phyloP scores from a whole-genome alignment of 2,888 invertebrate genomes.

The Gastracanthus pulcherrimus region DNA sequence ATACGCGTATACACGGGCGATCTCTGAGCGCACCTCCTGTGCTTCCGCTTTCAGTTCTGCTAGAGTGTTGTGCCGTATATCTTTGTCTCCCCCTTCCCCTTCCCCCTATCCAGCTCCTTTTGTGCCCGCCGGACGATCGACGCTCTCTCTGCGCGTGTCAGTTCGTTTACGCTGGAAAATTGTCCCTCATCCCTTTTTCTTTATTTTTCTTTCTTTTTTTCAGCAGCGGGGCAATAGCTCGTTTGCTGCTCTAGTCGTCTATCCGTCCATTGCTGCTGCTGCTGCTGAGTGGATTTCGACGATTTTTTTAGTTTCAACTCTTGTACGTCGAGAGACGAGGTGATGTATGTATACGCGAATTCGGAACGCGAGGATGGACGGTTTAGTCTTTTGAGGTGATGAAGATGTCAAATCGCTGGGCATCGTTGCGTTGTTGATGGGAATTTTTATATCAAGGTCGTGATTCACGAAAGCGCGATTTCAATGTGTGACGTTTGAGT shows the following conservation, averaged over 20 bases:
- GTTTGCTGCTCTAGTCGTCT: not conserved
- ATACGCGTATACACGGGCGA: too few species aligned
- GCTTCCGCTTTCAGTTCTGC: not conserved
- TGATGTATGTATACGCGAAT: not conserved
- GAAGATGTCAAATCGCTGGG: too few species aligned
- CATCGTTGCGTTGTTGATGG: too few species aligned
- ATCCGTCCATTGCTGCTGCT: not conserved
- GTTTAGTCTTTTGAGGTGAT: too few species aligned
- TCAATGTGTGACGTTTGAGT: too few species aligned
- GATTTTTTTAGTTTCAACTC: not conserved
- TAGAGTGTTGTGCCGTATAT: too few species aligned
- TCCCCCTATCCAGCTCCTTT: not conserved
- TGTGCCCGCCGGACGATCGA: not conserved
- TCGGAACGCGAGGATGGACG: not conserved
- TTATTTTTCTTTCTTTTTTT: not conserved
- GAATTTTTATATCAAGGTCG: too few species aligned
- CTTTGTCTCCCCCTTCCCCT: not conserved
- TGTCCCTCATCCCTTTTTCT: not conserved
- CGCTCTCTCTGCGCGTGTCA: constrained; percentile 12
- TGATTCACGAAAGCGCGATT: too few species aligned
- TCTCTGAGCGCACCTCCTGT: not conserved
- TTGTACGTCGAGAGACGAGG: not conserved
- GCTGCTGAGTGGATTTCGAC: too few species aligned
- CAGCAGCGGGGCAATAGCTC: not conserved
- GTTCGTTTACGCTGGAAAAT: constrained; percentile 13